Base-by-base conservation (phyloP, 1,140 invertebrate species). In the Drosophila sproati region DNA sequence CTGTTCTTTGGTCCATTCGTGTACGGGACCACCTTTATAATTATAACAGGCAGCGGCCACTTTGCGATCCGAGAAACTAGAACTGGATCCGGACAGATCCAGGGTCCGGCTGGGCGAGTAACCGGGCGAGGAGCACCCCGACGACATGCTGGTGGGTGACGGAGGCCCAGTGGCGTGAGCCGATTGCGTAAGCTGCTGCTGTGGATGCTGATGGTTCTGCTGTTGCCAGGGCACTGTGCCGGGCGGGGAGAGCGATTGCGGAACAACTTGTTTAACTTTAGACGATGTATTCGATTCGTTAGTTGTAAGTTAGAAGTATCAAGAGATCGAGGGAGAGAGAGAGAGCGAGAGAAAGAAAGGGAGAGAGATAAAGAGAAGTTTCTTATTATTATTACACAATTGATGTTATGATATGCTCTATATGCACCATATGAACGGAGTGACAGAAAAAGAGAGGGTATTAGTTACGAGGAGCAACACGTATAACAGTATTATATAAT, bases 1-100 rank as follows among this genome's bases (percentile, higher is more conserved):
- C 94, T 98, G 96, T 91, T 98, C 96, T 92, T 96, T 96, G 73
- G 95, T 96, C 97, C 97, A 98, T 80, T 97, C 96, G 29, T 94
- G 94, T 54, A 98, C 95, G 4, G 96, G 95, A 20, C 94, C 94
- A 50, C 94, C 94, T 77, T 96, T 95, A 94, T 95, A 96, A 69
- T 95, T 95, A 66, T 95, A 94, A 7, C 90, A 78, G 2, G 86
- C 90, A 0, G 90, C 90, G 1, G 75, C 68, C 32, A 80, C 82
- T 52, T 92, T 92, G 32, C 91, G 88, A 56, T 92, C 92, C 4
- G 92, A 92, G 57, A 93, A 93, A 55, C 92, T 92, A 2, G 85
- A 94, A 94, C 95, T 96, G 70, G 92, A 94, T 48, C 93, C 93
- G 0, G 93, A 94, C 12, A 94, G 74, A 82, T 94, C 94, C 34